Percentiles rank a stretch among this genome's conserved stretches.
These are phyloP conservation scores for Lonchura striata DNA, from an alignment of 2,113 vertebrate genomes.

Conservation along the genomic window DNA sequence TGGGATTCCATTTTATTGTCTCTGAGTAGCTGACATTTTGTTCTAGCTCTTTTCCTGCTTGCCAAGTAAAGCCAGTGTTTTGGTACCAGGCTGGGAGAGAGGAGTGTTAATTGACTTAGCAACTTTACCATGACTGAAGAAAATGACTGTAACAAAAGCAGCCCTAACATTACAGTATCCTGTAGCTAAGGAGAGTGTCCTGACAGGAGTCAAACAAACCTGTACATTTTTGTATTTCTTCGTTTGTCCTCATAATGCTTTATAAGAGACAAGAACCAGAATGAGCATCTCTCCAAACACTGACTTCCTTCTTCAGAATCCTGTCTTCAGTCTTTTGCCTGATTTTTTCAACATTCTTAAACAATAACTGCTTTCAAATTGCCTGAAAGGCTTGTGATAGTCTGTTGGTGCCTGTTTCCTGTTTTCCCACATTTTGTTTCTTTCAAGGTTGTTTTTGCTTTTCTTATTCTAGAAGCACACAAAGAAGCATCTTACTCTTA, in stretches of 20 bases:
- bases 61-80: neutral
- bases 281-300: neutral
- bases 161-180: neutral
- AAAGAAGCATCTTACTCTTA: slow-evolving; percentile 1
- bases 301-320: neutral
- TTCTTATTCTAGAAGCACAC: neutral
- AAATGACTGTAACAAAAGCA: neutral
- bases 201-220: neutral
- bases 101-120: neutral
- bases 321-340: neutral
- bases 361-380: neutral
- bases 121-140: neutral
- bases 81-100: neutral
- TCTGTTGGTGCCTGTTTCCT: slow-evolving; percentile 14
- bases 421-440: slow-evolving; percentile 32
- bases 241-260: neutral
- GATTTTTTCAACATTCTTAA: neutral
- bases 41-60: neutral
- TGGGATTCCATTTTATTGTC: neutral
- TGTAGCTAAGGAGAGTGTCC: neutral
- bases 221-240: neutral
- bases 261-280: neutral
- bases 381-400: neutral
- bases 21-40: neutral
- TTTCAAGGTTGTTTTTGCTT: slow-evolving; percentile 36